Evolutionary conservation across 2,113 vertebrate genomes (phyloP).

Genomic region (Zonotrichia leucophrys): DNA sequence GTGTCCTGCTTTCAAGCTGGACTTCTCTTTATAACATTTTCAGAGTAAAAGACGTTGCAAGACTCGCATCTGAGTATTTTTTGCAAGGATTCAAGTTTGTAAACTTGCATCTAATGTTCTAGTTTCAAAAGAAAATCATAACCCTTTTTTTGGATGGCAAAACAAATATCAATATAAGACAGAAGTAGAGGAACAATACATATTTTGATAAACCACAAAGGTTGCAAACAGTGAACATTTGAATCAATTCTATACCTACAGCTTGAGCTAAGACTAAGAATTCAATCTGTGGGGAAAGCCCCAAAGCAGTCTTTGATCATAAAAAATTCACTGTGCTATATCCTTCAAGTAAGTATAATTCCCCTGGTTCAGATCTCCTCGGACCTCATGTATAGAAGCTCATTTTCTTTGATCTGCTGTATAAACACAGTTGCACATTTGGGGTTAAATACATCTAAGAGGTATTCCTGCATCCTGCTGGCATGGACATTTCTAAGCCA

Average conservation of each 20-base stretch:
- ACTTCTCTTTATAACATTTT: neutral
- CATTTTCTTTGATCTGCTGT: conserved; percentile 1
- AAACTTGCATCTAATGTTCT: neutral
- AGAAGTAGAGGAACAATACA: neutral
- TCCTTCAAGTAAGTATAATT: neutral
- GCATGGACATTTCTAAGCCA: neutral
- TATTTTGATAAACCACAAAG: neutral
- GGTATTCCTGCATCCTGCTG: neutral
- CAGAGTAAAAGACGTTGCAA: neutral
- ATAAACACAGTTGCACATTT: neutral
- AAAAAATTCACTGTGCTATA: neutral
- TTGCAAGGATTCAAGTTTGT: neutral
- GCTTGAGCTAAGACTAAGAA: neutral
- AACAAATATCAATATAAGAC: neutral
- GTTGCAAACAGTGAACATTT: neutral
- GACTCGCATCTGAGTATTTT: neutral
- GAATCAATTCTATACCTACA: neutral
- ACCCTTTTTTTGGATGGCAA: neutral
- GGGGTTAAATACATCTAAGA: neutral
- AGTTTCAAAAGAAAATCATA: neutral
- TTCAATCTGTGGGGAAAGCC: neutral
- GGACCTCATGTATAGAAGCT: neutral
- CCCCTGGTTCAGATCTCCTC: neutral
- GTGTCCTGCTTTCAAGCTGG: neutral
- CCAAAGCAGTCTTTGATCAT: neutral